Conservation (phyloP, 2,113 vertebrate species). For the Turnix velox region DNA sequence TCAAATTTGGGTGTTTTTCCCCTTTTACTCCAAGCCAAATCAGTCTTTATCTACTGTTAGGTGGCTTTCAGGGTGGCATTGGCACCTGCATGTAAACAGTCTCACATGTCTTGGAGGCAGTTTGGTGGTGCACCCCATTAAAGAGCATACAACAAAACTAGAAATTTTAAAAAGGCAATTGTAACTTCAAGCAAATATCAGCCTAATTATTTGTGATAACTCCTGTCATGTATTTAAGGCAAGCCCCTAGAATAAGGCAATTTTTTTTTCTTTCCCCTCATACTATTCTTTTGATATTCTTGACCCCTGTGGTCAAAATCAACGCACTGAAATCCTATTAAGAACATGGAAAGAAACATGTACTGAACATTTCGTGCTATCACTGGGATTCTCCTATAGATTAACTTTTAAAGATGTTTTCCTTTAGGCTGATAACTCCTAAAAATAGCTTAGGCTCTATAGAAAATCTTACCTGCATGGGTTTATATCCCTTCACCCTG, state of each 20-base stretch:
- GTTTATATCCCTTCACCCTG: not conserved
- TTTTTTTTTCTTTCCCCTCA: not conserved
- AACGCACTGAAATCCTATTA: not conserved
- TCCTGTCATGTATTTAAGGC: slow-evolving; percentile 73
- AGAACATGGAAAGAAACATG: not conserved
- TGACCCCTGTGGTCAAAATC: not conserved
- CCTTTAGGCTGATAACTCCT: not conserved
- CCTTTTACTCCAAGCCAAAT: not conserved
- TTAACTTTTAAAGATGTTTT: not conserved
- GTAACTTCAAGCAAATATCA: slow-evolving; percentile 70
- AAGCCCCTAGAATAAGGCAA: slow-evolving; percentile 49
- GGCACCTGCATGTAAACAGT: slow-evolving; percentile 36
- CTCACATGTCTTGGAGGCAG: not conserved
- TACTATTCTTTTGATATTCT: slow-evolving; percentile 36
- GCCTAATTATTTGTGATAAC: slow-evolving; percentile 79
- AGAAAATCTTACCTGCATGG: not conserved
- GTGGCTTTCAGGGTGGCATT: not conserved
- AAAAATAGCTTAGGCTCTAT: not conserved
- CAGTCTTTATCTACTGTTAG: not conserved
- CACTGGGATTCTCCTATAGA: not conserved
- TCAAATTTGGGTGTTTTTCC: not conserved
- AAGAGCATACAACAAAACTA: slow-evolving; percentile 27
- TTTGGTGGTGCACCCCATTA: slow-evolving; percentile 21
- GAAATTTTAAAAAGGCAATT: slow-evolving; percentile 68
- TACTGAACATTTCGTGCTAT: not conserved